These are phyloP conservation scores for Mirounga angustirostris DNA, from an alignment of 2,113 vertebrate species.

Conservation along the genomic window DNA sequence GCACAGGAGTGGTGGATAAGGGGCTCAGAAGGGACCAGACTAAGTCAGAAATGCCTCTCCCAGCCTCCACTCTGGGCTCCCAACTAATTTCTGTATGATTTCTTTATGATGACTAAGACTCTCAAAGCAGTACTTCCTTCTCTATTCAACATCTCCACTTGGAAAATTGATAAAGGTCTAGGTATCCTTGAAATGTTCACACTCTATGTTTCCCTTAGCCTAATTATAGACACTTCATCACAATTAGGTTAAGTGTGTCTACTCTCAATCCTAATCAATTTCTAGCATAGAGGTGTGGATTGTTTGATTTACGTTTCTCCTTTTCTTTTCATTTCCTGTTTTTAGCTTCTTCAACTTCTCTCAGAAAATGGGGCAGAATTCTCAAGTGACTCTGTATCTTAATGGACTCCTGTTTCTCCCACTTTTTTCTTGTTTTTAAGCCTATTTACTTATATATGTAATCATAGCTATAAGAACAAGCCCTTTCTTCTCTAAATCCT, in stretches of 20 bases:
- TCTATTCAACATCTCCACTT: not conserved
- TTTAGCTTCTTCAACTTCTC: conserved; percentile 44
- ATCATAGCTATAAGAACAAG: conserved; percentile 25
- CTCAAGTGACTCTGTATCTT: conserved; percentile 36
- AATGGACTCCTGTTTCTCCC: not conserved
- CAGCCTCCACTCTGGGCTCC: not conserved
- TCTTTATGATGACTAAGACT: not conserved
- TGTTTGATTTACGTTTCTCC: conserved; percentile 23
- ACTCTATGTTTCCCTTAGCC: conserved; percentile 32
- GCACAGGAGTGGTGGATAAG: not conserved
- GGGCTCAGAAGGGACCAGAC: not conserved
- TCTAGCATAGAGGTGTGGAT: conserved; percentile 13
- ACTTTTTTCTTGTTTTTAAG: not conserved
- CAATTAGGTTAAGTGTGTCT: conserved; percentile 52
- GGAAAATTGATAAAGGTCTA: not conserved
- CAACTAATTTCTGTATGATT: not conserved
- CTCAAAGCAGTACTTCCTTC: not conserved
- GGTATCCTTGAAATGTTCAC: conserved; percentile 28
- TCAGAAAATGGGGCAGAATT: conserved; percentile 67
- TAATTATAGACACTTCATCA: not conserved
- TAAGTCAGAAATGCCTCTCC: not conserved
- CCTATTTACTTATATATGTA: not conserved
- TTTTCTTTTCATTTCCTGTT: conserved; percentile 49
- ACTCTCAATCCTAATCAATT: conserved; percentile 45
- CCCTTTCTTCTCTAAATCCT: not conserved